These are phyloP conservation scores for Magallana nippona DNA, from an alignment of 2,888 invertebrate species.

Conservation along the genomic window DNA sequence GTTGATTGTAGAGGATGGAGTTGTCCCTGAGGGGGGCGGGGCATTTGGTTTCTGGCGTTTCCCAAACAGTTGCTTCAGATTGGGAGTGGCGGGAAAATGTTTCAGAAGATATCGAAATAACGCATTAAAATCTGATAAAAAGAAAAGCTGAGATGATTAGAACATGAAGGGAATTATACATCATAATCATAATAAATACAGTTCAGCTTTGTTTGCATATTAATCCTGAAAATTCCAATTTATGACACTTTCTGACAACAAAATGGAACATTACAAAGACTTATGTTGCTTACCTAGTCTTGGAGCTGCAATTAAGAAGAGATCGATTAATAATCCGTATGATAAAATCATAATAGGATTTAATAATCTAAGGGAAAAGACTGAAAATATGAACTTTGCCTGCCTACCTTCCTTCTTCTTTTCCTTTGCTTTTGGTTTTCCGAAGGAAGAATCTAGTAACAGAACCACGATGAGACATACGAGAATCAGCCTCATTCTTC, in stretches of 20 bases:
- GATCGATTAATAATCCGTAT: too few species aligned
- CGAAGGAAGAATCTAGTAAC: background rate
- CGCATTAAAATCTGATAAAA: background rate
- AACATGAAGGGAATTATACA: background rate
- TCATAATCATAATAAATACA: background rate
- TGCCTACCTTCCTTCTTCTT: conserved; percentile 2
- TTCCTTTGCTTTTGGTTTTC: background rate
- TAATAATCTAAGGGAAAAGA: too few species aligned
- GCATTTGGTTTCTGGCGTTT: background rate
- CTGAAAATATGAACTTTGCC: too few species aligned
- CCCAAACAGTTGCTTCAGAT: background rate
- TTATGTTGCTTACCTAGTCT: background rate
- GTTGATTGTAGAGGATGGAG: background rate
- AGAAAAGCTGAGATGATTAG: background rate
- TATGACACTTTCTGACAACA: too few species aligned
- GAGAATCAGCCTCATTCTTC: background rate
- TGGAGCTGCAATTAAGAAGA: background rate
- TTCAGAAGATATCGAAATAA: conserved; percentile 16
- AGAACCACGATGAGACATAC: background rate
- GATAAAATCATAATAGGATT: too few species aligned
- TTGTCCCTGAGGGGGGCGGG: background rate
- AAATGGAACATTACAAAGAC: too few species aligned
- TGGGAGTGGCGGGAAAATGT: background rate
- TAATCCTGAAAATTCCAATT: too few species aligned
- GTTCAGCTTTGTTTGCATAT: too few species aligned